Percentiles rank a stretch among this genome's conserved stretches.
These are phyloP conservation scores for Actias luna DNA, from an alignment of 2,888 invertebrate species.

Conservation along the genomic window DNA sequence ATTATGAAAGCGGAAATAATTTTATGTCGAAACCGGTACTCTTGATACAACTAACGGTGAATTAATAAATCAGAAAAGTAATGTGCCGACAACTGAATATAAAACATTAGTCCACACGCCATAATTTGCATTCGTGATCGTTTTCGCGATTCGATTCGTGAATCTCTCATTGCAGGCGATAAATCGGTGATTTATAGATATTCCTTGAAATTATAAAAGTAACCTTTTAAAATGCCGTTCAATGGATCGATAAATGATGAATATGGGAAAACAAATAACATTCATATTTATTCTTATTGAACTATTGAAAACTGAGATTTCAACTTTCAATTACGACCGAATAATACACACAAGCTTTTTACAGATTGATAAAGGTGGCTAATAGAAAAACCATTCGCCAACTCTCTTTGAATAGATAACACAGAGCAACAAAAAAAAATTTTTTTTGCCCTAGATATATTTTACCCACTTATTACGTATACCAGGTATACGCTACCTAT, in stretches of 20 bases:
- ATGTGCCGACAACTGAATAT: slow-evolving; percentile 28
- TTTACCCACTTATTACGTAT: too few species aligned
- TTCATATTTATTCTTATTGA: not conserved
- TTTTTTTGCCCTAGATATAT: too few species aligned
- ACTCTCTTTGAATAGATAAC: not conserved
- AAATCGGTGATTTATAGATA: slow-evolving; percentile 45
- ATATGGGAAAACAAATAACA: slow-evolving; percentile 21
- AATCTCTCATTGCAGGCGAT: slow-evolving; percentile 35
- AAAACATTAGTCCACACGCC: slow-evolving; percentile 21
- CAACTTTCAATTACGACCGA: not conserved
- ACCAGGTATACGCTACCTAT: too few species aligned
- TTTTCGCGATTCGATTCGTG: too few species aligned
- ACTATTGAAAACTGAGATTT: not conserved
- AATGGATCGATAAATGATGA: slow-evolving; percentile 32
- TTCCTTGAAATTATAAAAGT: slow-evolving; percentile 39
- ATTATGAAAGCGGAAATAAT: slow-evolving; percentile 19
- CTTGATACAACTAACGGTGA: slow-evolving; percentile 29
- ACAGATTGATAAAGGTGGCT: not conserved
- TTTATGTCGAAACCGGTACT: slow-evolving; percentile 20
- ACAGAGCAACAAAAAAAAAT: too few species aligned
- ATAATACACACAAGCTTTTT: not conserved
- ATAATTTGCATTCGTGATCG: slow-evolving; percentile 23
- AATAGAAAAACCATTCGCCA: not conserved
- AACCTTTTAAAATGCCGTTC: slow-evolving; percentile 32
- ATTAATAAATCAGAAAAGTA: slow-evolving; percentile 38